Percentiles rank a stretch among this genome's conserved stretches.
Conservation (phyloP, 1,140 invertebrate genomes). For the Heterodera schachtii region DNA sequence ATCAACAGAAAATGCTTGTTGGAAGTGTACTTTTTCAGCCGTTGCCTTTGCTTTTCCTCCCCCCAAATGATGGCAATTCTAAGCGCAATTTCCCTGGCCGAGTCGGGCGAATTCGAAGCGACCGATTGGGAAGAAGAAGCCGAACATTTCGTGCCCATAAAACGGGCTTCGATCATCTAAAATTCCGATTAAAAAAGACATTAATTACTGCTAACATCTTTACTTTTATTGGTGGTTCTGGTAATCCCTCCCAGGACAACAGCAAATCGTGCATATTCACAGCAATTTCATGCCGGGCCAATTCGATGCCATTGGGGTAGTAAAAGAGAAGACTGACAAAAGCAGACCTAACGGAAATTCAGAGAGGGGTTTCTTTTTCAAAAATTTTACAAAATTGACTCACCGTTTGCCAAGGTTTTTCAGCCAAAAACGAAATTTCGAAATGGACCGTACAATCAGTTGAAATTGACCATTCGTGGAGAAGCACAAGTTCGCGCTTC, state of each 20-base stretch:
- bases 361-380: background rate
- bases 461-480: conserved; percentile 27
- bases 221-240: background rate
- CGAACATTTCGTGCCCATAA: background rate
- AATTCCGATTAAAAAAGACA: too few species aligned
- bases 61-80: conserved; percentile 26
- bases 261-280: conserved; percentile 16
- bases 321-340: conserved; percentile 23
- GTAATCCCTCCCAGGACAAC: background rate
- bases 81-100: conserved; percentile 4
- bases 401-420: conserved; percentile 17
- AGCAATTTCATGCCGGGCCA: conserved; percentile 4
- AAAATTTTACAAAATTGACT: background rate
- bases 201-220: too few species aligned
- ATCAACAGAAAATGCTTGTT: background rate
- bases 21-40: conserved; percentile 5
- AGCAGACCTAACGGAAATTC: background rate
- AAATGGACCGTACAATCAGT: conserved; percentile 9
- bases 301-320: background rate
- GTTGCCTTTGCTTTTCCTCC: conserved; percentile 23
- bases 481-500: background rate
- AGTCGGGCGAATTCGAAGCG: conserved; percentile 5
- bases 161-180: conserved; percentile 14
- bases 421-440: conserved; percentile 15
- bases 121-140: conserved; percentile 9